Evolutionary conservation across 2,888 invertebrate genomes (phyloP), one percentile per base, ranked within the genome.

Genomic region (Charanyca ferruginea): DNA sequence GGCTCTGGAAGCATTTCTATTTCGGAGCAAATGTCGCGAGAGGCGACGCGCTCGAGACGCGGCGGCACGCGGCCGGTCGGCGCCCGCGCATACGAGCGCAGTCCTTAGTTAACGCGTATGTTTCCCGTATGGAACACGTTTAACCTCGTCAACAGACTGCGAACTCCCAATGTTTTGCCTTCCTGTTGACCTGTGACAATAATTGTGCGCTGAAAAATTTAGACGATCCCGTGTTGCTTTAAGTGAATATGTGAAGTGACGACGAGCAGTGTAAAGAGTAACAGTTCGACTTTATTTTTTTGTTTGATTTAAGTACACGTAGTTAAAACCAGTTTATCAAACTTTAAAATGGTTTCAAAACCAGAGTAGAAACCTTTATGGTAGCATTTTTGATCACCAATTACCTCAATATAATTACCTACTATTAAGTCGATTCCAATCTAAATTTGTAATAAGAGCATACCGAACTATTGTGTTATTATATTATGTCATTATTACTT

Each of bases 81-180:
- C 89, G 90, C 88, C 77, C 83, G 87, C 91, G 89, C 89, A 85
- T 80, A 73, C 83, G 80, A 83, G 84, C 83, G 84, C 86, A 79
- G 86, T 83, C 81, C 87, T 90, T 92, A 93, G 93, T 93, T 85
- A 84, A 85, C 91, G 92, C 89, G 91, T 82, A 89, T 90, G 90
- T 87, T 91, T 83, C 88, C 84, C 80, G 81, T 85, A 86, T 83
- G 84, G 83, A 87, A 85, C 90, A 91, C 91, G 91, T 89, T 83
- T 87, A 85, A 83, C 81, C 72, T 84, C 76, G 82, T 74, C 79
- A 77, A 79, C 71, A 54, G 77, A 76, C 70, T 80, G 78, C 61
- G 73, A 64, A 60, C 77, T 53, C 52, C 66, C 73, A 75, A 63
- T 81, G 66, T 79, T 76, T 77, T 57, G 66, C 52, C 59, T 79